Evolutionary conservation across 1,140 invertebrate genomes (phyloP), one percentile per base, ranked within the genome.

Genomic region (Diorhabda sublineata): DNA sequence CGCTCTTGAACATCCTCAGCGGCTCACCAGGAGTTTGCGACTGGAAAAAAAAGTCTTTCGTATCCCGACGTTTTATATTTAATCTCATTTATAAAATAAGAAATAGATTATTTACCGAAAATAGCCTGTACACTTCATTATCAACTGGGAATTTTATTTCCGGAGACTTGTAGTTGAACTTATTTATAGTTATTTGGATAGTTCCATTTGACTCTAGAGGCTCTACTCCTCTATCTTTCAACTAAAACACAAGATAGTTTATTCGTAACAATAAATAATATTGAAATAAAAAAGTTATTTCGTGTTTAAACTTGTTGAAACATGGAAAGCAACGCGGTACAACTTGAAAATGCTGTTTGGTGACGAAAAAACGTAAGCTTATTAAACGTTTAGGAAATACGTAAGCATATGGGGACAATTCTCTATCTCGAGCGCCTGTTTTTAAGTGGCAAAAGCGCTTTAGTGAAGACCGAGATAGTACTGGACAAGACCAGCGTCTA

Each of bases 101-200:
- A 26, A 26, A 26, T 1, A 59, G 5, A 70, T 5, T 65, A 70
- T 58, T 67, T 69, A 73, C 70, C 61, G 67, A 71, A 69, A 74
- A 76, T 2, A 85, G 68, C 69, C 82, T 74, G 11, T 84, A 74
- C 5, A 61, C 73, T 61, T 77, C 68, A 4, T 69, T 77, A 6
- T 69, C 58, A 8, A 26, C 45, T 1, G 84, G 85, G 65, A 80
- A 84, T 57, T 77, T 72, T 61, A 85, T 84, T 45, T 73, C 68
- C 0, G 85, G 85, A n/a, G 71, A 68, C 64, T 84, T 76, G 76
- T 81, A 85, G 75, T 85, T 86, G 75, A 78, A 84, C 4, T 84
- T 84, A 2, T 69, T 74, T 45, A 86, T 76, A 45, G 76, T 74
- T 26, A 86, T 70, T 44, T 79, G 67, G 69, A 85, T 84, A 9